Evolutionary conservation across 2,113 vertebrate genomes (phyloP), one percentile per base, ranked within the genome.

Genomic region (Fulmarus glacialis): DNA sequence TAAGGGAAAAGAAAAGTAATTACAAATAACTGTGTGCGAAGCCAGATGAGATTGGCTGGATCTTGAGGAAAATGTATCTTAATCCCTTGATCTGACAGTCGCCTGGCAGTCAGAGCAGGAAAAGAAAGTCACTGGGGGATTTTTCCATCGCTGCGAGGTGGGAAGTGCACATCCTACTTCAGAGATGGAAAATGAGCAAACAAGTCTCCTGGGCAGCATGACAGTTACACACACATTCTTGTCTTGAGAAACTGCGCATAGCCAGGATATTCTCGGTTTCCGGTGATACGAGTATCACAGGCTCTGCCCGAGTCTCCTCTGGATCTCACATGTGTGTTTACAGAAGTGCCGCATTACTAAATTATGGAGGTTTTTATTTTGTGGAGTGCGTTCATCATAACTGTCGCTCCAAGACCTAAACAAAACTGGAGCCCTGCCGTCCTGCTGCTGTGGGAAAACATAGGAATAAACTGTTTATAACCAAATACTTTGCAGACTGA

Each of bases 51-150:
- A 86, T 79, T 94, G 93, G 80, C 88, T 87, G 68, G 67, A 72
- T 83, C 81, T 64, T 95, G 77, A 92, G 92, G 88, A 88, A 97
- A 93, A 92, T 87, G 36, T 77, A 71, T 96, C 85, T 96, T 92
- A 96, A 84, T 93, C 85, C 88, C 59, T 87, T 89, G 55, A 89
- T 95, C 59, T 86, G 88, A 89, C 75, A 53, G 59, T 87, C 0
- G 3, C 59, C 91, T 93, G 97, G 94, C 95, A 92, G 59, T 81
- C 63, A 82, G 67, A 84, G 75, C 82, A 94, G 93, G 94, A 92
- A 96, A 89, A 92, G 92, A 94, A 90, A 97, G 63, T 90, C 94
- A 82, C 85, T 72, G 82, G 73, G 14, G 18, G 2, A 3, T 45
- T 96, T 91, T 90, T 71, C 82, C 92, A 24, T 71, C 48, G 40